Conservation (phyloP, 2,797 vertebrate genomes). For the Sylvia borin region DNA sequence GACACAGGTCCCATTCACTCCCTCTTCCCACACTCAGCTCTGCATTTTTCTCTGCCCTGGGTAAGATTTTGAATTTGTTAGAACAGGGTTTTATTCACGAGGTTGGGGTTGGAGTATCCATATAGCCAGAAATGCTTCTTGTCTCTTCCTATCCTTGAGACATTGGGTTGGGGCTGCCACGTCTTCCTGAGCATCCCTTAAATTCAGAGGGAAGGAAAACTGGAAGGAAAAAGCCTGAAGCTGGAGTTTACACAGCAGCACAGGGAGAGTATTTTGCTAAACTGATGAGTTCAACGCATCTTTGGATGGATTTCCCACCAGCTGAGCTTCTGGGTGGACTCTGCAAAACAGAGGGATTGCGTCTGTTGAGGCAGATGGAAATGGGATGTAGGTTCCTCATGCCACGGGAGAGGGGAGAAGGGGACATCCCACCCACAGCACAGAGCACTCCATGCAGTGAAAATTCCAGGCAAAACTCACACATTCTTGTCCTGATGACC, state of each 20-base stretch:
- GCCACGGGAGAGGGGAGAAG: accelerated
- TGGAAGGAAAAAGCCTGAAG: not conserved
- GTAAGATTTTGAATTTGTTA: not conserved
- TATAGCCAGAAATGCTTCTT: not conserved
- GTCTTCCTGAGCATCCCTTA: not conserved
- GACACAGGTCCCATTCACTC: not conserved
- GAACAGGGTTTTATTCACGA: not conserved
- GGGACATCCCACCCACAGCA: not conserved
- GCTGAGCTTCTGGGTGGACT: not conserved
- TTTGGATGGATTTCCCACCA: not conserved
- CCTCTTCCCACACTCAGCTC: not conserved
- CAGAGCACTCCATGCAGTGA: accelerated
- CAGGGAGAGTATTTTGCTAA: not conserved
- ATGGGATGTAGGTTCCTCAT: not conserved
- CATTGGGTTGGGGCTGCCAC: accelerated
- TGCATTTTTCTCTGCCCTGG: not conserved
- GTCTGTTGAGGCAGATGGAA: not conserved
- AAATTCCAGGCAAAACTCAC: not conserved
- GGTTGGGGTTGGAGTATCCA: not conserved
- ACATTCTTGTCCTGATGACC: not conserved
- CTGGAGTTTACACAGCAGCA: not conserved
- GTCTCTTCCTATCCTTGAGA: not conserved
- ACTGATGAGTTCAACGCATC: not conserved
- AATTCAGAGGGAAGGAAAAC: not conserved
- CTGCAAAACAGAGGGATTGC: not conserved